Evolutionary conservation across 2,888 invertebrate genomes (phyloP).

Genomic region (Nineta flava): DNA sequence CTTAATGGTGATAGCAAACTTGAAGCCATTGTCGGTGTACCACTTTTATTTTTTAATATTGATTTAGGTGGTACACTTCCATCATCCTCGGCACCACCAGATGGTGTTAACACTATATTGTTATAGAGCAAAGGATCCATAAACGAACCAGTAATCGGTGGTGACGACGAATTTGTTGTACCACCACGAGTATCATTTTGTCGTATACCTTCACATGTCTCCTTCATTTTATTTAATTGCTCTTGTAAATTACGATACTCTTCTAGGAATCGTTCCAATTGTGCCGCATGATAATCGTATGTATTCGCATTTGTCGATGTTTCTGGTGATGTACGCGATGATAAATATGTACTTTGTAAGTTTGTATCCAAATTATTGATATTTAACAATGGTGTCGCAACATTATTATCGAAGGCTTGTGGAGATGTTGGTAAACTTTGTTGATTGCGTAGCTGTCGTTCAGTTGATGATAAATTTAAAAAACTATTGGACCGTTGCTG

Average conservation of each 20-base stretch:
- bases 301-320: conserved; percentile 36
- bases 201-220: conserved; percentile 52
- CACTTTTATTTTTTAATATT: conserved; percentile 38
- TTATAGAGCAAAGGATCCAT: conserved; percentile 30
- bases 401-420: conserved; percentile 17
- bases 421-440: conserved; percentile 53
- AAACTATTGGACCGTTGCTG: conserved; percentile 51
- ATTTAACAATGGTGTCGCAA: conserved; percentile 44
- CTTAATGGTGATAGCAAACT: background rate
- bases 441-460: conserved; percentile 3
- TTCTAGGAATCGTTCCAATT: conserved; percentile 61
- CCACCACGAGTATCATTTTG: conserved; percentile 22
- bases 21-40: conserved; percentile 16
- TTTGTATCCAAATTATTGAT: conserved; percentile 31
- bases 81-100: conserved; percentile 20
- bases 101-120: conserved; percentile 18
- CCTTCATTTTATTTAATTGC: conserved; percentile 65
- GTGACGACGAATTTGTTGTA: conserved; percentile 4
- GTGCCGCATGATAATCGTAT: conserved; percentile 65
- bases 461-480: conserved; percentile 40
- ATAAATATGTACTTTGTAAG: conserved; percentile 20
- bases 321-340: conserved; percentile 21
- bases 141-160: conserved; percentile 15
- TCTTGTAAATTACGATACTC: conserved; percentile 63
- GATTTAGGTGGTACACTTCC: conserved; percentile 30